Evolutionary conservation across 1,140 invertebrate genomes (phyloP).

Genomic region (Chelonus insularis): DNA sequence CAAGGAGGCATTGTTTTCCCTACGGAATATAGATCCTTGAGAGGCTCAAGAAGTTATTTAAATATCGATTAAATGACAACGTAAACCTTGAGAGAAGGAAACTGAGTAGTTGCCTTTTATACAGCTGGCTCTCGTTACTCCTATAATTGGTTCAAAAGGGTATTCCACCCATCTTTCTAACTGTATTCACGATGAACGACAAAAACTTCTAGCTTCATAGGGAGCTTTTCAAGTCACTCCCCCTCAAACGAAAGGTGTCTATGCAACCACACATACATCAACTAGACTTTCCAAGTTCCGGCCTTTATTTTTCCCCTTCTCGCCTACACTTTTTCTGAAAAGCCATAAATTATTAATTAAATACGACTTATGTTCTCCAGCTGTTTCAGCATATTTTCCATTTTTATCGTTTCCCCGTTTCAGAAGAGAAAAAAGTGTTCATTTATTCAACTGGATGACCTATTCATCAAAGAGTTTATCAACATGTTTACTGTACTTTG

Average conservation of each 20-base stretch:
- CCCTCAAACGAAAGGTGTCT: slow-evolving; percentile 10
- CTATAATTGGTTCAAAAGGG: slow-evolving; percentile 28
- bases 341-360: slow-evolving; percentile 52
- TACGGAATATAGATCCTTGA: slow-evolving; percentile 10
- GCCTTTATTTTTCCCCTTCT: slow-evolving; percentile 40
- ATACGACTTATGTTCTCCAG: slow-evolving; percentile 51
- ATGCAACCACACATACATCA: slow-evolving; percentile 1
- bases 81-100: background rate
- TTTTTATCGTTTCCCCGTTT: too few species aligned
- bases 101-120: slow-evolving; percentile 10
- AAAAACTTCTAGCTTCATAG: slow-evolving; percentile 29
- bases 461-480: background rate
- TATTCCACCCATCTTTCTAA: slow-evolving; percentile 25
- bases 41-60: slow-evolving; percentile 17
- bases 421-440: too few species aligned
- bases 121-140: slow-evolving; percentile 31
- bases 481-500: background rate
- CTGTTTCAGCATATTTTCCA: slow-evolving; percentile 40
- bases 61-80: slow-evolving; percentile 16
- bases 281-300: slow-evolving; percentile 26
- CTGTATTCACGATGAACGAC: slow-evolving; percentile 32
- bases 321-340: slow-evolving; percentile 40
- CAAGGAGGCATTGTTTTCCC: background rate
- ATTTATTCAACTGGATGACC: background rate
- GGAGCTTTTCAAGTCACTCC: background rate